A percentile compares a stretch with the other conserved stretches of the same genome.
Conservation (phyloP, 2,888 invertebrate species). For the Pollenia griseotomentosa region DNA sequence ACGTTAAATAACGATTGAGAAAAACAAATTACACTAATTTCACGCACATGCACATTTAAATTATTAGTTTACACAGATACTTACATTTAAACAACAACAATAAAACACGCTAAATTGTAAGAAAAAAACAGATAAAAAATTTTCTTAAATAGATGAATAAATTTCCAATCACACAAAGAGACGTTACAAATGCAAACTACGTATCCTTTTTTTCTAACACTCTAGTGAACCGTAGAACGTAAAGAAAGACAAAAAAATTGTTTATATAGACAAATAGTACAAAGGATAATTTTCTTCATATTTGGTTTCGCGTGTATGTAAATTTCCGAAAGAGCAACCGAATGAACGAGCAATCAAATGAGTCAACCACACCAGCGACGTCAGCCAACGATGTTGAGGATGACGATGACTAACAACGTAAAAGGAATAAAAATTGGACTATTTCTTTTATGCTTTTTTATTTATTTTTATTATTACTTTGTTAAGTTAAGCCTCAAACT, state of each 20-base stretch:
- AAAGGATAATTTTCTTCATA: constrained; percentile 48
- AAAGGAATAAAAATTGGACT: constrained; percentile 35
- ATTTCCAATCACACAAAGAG: constrained; percentile 49
- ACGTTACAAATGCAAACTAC: constrained; percentile 44
- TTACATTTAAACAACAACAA: constrained; percentile 39
- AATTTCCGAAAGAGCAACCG: constrained; percentile 44
- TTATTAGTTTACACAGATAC: constrained; percentile 12
- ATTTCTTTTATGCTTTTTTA: not conserved
- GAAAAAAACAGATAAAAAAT: constrained; percentile 1
- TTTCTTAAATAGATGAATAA: constrained; percentile 21
- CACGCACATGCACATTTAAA: constrained; percentile 62
- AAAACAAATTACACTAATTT: constrained; percentile 31
- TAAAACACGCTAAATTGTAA: not conserved
- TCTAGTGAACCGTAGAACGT: constrained; percentile 39
- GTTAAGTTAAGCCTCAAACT: constrained; percentile 7
- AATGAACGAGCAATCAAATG: constrained; percentile 50
- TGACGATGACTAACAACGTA: constrained; percentile 17
- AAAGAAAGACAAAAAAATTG: constrained; percentile 20
- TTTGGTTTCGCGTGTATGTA: constrained; percentile 38
- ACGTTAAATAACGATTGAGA: constrained; percentile 48
- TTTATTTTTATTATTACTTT: constrained; percentile 7
- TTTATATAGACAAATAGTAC: not conserved
- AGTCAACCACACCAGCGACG: constrained; percentile 42
- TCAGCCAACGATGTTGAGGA: not conserved
- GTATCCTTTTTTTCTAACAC: constrained; percentile 34